Evolutionary conservation across 2,888 invertebrate species (phyloP), one percentile per base, ranked within the genome.

Genomic region (Neoascia interrupta): DNA sequence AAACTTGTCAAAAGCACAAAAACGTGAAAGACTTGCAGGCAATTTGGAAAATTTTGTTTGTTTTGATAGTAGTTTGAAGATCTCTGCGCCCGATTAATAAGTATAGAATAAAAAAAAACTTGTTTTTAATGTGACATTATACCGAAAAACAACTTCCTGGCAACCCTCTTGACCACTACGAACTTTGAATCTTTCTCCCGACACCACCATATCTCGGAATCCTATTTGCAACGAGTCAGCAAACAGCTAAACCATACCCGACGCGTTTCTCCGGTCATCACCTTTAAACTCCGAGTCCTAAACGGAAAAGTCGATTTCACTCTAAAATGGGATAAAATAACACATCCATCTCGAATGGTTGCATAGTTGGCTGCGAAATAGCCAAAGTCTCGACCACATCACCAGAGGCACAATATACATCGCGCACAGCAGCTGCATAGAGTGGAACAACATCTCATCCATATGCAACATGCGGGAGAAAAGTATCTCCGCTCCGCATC

Each of bases 401-500:
- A 66, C 23, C 58, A 45, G 26, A 36, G 37, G 26, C 6, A 15
- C 45, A 37, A 31, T 31, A 31, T 8, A 26, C 31, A 10, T 10
- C 49, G n/a, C 36, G 18, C 34, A 31, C 5, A 13, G 1, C n/a
- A 34, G 49, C 1, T 6, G n/a, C 31, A 31, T 31, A n/a, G 3
- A 31, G 31, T 31, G 51, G 39, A 56, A 3, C 31, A 31, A 21
- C 56, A 43, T 5, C 73, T 79, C 73, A 79, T 79, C 73, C 73
- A 79, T 79, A 79, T 79, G 79, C 79, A 79, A 61, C 54, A 66
- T 79, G 76, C 76, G 76, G 72, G 76, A 60, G 76, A 63, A 72
- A 72, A 54, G 63, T 53, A 76, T 72, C n/a, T n/a, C n/a, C n/a
- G n/a, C n/a, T n/a, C 60, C 36, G 60, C 53, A 73, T 66, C 72